These are phyloP conservation scores for Amphipyra berbera DNA, from an alignment of 2,888 invertebrate genomes.

Conservation along the genomic window DNA sequence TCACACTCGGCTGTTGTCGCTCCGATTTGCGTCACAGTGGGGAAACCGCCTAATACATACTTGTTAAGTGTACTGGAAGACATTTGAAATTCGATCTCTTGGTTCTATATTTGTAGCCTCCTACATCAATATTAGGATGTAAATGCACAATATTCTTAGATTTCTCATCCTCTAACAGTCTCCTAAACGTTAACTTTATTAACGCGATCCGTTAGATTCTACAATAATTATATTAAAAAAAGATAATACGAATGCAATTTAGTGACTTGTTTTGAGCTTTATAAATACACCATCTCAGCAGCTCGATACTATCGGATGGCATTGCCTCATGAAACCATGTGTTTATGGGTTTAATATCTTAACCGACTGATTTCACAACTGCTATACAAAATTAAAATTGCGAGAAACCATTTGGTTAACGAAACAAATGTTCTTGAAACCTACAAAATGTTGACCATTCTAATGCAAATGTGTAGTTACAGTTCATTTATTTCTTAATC, in stretches of 20 bases:
- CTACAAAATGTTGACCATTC: neutral
- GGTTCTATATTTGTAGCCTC: constrained; percentile 8
- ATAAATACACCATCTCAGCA: neutral
- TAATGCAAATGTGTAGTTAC: neutral
- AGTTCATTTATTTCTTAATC: constrained; percentile 5
- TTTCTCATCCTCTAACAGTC: constrained; percentile 8
- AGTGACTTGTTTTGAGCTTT: too few relatives aligned
- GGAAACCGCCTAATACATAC: constrained; percentile 6
- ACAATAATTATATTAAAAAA: too few relatives aligned
- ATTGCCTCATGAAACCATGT: neutral
- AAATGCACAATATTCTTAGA: constrained; percentile 10
- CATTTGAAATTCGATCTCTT: constrained; percentile 33
- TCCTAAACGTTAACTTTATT: constrained; percentile 14
- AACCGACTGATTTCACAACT: neutral
- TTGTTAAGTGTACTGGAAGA: constrained; percentile 40
- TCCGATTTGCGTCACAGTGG: too few relatives aligned
- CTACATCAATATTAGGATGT: neutral
- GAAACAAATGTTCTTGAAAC: neutral
- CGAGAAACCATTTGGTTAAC: neutral
- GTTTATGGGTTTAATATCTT: neutral
- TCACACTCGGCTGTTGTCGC: too few relatives aligned
- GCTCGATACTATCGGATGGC: neutral
- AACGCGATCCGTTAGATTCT: constrained; percentile 3
- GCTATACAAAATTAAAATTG: too few relatives aligned
- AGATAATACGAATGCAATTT: too few relatives aligned